Percentiles rank a stretch among this genome's conserved stretches.
phyloP scores from a whole-genome alignment of 2,797 vertebrate species.

The Chaunax sp. region DNA sequence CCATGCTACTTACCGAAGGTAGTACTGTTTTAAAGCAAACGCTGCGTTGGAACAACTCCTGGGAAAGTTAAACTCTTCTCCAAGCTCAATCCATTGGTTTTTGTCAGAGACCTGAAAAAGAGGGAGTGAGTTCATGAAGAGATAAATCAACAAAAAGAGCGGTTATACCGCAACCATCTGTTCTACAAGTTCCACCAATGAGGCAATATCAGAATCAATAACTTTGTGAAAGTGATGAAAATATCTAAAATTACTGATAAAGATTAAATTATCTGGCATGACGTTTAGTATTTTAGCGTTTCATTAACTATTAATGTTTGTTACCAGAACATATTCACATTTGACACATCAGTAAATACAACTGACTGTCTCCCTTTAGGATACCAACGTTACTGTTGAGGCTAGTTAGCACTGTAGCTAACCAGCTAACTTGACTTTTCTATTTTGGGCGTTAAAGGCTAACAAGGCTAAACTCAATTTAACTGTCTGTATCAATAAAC shows the following conservation, averaged over 20 bases:
- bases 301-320: background rate
- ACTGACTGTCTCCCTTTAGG: constrained; percentile 52
- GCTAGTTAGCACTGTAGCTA: constrained; percentile 78
- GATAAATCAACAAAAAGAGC: constrained; percentile 47
- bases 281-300: accelerated
- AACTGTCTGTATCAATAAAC: constrained; percentile 18
- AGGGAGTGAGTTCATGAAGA: constrained; percentile 35
- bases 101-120: constrained; percentile 94
- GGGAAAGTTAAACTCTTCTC: constrained; percentile 98
- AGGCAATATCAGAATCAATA: constrained; percentile 61
- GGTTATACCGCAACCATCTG: constrained; percentile 61
- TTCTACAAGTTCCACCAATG: constrained; percentile 55
- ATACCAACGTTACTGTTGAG: constrained; percentile 60
- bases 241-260: constrained; percentile 45
- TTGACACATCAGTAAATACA: constrained; percentile 43
- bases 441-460: constrained; percentile 26
- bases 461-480: constrained; percentile 30
- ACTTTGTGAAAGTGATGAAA: constrained; percentile 35
- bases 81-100: constrained; percentile 98
- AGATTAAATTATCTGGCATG: accelerated
- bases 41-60: constrained; percentile 99
- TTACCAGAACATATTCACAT: constrained; percentile 45
- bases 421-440: constrained; percentile 72
- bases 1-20: constrained; percentile 94
- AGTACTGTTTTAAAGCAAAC: constrained; percentile 99